Conservation (phyloP, 1,140 invertebrate species). For the Dufourea novaeangliae region DNA sequence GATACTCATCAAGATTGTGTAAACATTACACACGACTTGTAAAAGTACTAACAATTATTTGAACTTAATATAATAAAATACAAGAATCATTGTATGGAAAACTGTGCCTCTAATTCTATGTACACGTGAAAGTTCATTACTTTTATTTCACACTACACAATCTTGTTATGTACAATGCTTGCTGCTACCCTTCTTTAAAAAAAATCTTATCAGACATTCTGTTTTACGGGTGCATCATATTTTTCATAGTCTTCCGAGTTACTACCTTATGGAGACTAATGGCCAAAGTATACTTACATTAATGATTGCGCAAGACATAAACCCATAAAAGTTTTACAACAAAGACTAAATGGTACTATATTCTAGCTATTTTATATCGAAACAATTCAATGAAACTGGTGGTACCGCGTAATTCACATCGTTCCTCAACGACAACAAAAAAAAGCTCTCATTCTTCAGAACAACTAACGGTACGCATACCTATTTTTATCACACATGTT, state of each 20-base stretch:
- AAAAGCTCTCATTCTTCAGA: neutral
- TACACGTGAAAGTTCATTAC: constrained; percentile 35
- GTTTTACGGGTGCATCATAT: neutral
- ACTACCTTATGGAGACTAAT: neutral
- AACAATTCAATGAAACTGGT: constrained; percentile 50
- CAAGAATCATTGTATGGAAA: constrained; percentile 46
- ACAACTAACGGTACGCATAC: constrained; percentile 7
- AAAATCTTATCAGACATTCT: neutral
- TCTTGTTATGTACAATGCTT: constrained; percentile 39
- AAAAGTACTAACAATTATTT: constrained; percentile 38
- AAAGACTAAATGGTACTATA: constrained; percentile 10
- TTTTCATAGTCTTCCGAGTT: neutral
- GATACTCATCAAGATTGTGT: constrained; percentile 23
- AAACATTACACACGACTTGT: constrained; percentile 30
- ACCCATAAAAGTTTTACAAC: neutral
- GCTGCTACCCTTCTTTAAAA: constrained; percentile 6
- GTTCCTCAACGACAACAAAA: no score
- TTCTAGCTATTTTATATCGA: constrained; percentile 35
- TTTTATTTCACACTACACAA: constrained; percentile 2
- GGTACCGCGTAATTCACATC: constrained; percentile 18
- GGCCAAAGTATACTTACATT: neutral
- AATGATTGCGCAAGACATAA: neutral
- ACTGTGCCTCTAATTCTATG: constrained; percentile 47
- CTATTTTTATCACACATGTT: neutral
- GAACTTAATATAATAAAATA: constrained; percentile 50